Base-by-base conservation (phyloP, 1,140 invertebrate species). In the Drosophila bocqueti region DNA sequence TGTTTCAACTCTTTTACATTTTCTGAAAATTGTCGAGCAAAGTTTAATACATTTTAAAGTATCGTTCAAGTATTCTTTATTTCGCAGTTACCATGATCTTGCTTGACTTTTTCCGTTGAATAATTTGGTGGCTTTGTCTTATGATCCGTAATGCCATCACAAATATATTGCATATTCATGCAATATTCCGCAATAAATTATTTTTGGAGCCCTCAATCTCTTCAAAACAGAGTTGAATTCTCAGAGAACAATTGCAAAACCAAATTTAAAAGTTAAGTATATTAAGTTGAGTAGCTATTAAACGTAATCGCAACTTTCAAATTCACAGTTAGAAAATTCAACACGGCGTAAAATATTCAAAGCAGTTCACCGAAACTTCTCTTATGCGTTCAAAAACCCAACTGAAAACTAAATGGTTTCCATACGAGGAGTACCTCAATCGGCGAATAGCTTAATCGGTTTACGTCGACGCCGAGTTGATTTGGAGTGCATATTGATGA, bases 401-500 rank as follows among this genome's bases (percentile, higher is more conserved):
- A 11, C 21, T 42, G 7, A 31, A 24, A 47, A 40, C 59, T 60
- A 31, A 10, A 31, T 26, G 21, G 9, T 47, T 65, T 29, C 42
- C 8, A 10, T 26, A 15, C 3, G 18, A 26, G n/a, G 16, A 42
- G 34, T 15, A 43, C 34, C n/a, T 45, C 43, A 57, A 43, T 42
- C 15, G 52, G 16, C 24, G 46, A 55, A 72, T 72, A 45, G 47
- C 38, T 73, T 75, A 75, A 66, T 76, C 65, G 65, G 64, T 46
- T 71, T 68, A 68, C 26, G n/a, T 16, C 63, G 45, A 43, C 43
- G 43, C 34, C 9, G 26, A 46, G 36, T 69, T 78, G 34, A 16
- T 52, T 43, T 72, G 10, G n/a, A 80, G 42, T 75, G 49, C 43
- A 60, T 71, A 64, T 74, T 61, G 68, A 69, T 72, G 26, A 57